Base-by-base conservation (phyloP, 2,888 invertebrate species). In the Athalia rosae region DNA sequence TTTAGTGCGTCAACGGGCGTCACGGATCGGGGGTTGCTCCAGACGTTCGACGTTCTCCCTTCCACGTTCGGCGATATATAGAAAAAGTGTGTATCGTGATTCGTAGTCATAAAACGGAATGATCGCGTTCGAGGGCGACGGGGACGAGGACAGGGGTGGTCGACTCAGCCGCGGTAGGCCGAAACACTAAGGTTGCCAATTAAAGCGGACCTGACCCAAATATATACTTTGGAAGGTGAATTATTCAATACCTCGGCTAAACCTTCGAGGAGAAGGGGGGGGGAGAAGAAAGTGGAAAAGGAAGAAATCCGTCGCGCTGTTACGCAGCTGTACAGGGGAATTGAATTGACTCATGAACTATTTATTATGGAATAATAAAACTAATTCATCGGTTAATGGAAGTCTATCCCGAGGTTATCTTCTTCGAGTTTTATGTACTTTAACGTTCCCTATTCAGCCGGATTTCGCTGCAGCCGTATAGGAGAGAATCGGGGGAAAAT, bases 141-240 rank as follows among this genome's bases (percentile, higher is more conserved):
- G n/a, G 58, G 9, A 53, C n/a, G 53, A 11, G 1, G 11, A 53
- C 53, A 7, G 4, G 11, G 9, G 9, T 4, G 7, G 11, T 9
- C 53, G 11, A 50, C 8, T 9, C 50, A 9, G n/a, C 11, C 11
- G 69, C 53, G 69, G 69, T 69, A 71, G 56, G 43, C 50, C 6
- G 71, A 45, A 71, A 71, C 69, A 56, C 77, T 63, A 64, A 77
- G 80, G 77, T 79, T 78, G 76, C 81, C 80, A 82, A 82, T 82
- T 82, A 80, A 82, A 82, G 78, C 79, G 78, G 78, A 79, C 76
- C 79, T 82, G 82, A 82, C 81, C 80, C 79, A 78, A 82, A 82
- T 81, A 74, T 81, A 74, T 78, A 77, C 79, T 77, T 59, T 28
- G 53, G 76, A 15, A 58, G 81, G 79, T 80, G 80, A 81, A 81